Conservation (phyloP, 2,888 invertebrate species). For the Drosophila mimetica region DNA sequence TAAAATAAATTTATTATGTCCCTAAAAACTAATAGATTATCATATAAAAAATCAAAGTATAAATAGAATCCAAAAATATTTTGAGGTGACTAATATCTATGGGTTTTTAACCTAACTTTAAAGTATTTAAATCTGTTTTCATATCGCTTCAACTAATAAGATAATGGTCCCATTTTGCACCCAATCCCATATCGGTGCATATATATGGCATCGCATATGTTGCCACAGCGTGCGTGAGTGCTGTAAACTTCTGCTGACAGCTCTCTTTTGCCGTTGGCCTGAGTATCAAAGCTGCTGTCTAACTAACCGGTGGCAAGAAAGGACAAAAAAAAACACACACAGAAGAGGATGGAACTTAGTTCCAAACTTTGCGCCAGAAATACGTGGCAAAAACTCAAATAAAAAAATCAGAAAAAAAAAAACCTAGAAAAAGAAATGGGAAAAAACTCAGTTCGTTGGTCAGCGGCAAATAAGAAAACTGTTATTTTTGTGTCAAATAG, state of each 20-base stretch:
- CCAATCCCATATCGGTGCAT: neutral
- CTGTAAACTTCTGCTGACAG: conserved; percentile 37
- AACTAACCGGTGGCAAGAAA: conserved; percentile 24
- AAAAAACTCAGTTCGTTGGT: conserved; percentile 67
- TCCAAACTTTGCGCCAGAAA: conserved; percentile 45
- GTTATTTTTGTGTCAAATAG: conserved; percentile 80
- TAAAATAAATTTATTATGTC: too few relatives aligned
- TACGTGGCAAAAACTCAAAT: conserved; percentile 40
- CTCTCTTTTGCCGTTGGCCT: conserved; percentile 23
- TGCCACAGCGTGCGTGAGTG: conserved; percentile 22
- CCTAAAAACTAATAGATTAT: too few relatives aligned
- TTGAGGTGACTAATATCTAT: too few relatives aligned
- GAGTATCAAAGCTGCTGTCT: conserved; percentile 39
- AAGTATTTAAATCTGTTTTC: too few relatives aligned
- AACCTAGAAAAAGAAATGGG: conserved; percentile 46
- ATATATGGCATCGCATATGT: conserved; percentile 23
- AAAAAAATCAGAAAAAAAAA: conserved; percentile 8
- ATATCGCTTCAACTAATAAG: neutral
- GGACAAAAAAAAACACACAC: neutral
- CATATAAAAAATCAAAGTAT: too few relatives aligned
- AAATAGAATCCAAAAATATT: too few relatives aligned
- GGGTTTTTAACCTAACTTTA: too few relatives aligned
- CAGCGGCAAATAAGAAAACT: conserved; percentile 68
- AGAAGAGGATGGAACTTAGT: conserved; percentile 41
- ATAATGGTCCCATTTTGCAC: conserved; percentile 6